These are phyloP conservation scores for Cephus runcator DNA, from an alignment of 2,888 invertebrate genomes.

Conservation along the genomic window DNA sequence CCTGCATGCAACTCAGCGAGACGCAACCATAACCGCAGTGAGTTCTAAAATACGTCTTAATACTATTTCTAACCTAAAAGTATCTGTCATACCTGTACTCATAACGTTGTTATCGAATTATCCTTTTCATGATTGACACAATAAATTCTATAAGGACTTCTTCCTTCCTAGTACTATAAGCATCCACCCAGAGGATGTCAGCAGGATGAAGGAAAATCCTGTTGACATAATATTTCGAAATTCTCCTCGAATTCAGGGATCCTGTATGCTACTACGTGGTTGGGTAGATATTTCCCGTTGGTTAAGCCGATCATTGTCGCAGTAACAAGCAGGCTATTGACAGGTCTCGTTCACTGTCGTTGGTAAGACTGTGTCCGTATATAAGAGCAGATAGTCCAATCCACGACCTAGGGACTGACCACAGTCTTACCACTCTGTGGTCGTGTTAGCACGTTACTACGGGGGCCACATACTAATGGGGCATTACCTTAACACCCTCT, in stretches of 20 bases:
- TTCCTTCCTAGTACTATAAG: neutral
- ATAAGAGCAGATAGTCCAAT: conserved; percentile 25
- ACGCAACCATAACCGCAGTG: neutral
- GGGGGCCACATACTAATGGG: conserved; percentile 63
- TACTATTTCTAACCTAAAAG: neutral
- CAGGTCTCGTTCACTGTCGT: conserved; percentile 48
- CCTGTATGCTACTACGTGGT: neutral
- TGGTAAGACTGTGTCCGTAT: conserved; percentile 12
- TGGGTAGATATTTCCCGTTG: conserved; percentile 57
- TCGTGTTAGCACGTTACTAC: conserved; percentile 55
- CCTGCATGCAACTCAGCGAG: neutral
- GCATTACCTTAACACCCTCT: conserved; percentile 63
- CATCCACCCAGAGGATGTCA: neutral
- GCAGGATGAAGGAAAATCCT: neutral
- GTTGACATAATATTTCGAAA: neutral
- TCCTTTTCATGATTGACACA: neutral
- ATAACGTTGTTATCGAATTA: neutral
- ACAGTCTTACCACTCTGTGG: conserved; percentile 45
- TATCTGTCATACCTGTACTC: neutral
- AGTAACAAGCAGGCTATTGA: conserved; percentile 63
- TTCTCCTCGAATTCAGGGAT: neutral
- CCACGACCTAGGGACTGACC: conserved; percentile 41
- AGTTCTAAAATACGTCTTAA: neutral
- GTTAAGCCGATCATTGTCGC: conserved; percentile 63
- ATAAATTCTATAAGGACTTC: neutral